phyloP scores from a whole-genome alignment of 2,113 vertebrate species.

The Anser cygnoides region DNA sequence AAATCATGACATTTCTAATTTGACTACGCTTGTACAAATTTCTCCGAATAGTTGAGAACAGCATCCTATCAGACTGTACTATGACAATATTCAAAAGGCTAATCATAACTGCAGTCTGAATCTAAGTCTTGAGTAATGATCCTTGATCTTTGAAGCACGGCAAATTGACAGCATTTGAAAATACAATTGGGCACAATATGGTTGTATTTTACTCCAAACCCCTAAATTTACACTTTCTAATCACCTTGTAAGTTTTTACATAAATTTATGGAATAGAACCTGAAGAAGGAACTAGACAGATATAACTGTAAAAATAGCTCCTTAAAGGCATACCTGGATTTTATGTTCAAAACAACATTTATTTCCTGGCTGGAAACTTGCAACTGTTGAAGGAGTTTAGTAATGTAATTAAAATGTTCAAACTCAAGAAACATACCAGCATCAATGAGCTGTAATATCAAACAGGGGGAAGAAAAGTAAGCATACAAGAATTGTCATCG shows the following conservation, averaged over 20 bases:
- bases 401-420: slow-evolving; percentile 80
- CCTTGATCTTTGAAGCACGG: background rate
- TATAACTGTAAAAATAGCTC: background rate
- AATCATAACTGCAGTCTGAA: background rate
- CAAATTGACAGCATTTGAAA: background rate
- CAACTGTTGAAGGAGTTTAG: slow-evolving; percentile 79
- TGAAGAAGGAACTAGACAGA: background rate
- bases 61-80: background rate
- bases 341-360: slow-evolving; percentile 66
- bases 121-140: background rate
- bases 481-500: background rate
- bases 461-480: background rate
- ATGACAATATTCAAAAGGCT: background rate
- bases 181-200: background rate
- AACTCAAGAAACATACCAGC: slow-evolving; percentile 80
- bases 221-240: background rate
- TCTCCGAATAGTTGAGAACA: background rate
- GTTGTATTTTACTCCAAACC: background rate
- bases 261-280: background rate
- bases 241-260: background rate
- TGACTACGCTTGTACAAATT: background rate
- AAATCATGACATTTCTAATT: background rate
- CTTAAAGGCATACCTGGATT: slow-evolving; percentile 78
- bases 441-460: slow-evolving; percentile 78
- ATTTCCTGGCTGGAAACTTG: slow-evolving; percentile 74